Evolutionary conservation across 2,797 vertebrate genomes (phyloP), one percentile per base, ranked within the genome.

Genomic region (Chaunax sp.): DNA sequence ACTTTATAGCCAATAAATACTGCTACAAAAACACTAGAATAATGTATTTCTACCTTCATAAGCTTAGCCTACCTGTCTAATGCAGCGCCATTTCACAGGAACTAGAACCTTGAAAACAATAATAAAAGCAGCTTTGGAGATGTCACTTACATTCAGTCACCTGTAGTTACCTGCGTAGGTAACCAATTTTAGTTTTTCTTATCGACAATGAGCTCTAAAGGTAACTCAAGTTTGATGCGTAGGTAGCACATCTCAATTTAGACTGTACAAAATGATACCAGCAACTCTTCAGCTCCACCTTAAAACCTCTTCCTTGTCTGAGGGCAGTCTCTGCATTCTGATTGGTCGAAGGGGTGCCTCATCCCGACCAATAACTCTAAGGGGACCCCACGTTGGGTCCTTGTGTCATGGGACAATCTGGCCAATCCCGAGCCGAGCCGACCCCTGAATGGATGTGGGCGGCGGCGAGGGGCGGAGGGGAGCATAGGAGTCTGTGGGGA

Each of bases 351-450:
- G 0, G 5, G 30, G 5, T 11, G 13, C 19, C 12, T 14, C 0
- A 0, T 18, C 67, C 18, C 2, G 65, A 50, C 93, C 92, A 95
- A 91, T 90, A 45, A 30, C 1, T n/a, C 14, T 6, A 18, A 4
- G 1, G 2, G 0, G 0, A n/a, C 44, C 93, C 94, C 94, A 95
- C 94, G 94, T 95, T 93, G 92, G 91, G 26, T 68, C 43, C 28
- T 79, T 81, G 89, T 75, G 87, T 93, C 80, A 80, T 1, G 3
- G 1, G 0, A 0, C 0, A 3, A 22, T 9, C 28, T 0, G 44
- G 12, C 93, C 90, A 94, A 94, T 94, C 33, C 52, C 1, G 25
- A 37, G 16, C 16, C 41, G 60, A 57, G 1, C 23, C 40, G 33
- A 62, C 55, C 59, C 70, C 59, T 87, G 88, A 91, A 89, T 84